phyloP scores from a whole-genome alignment of 2,113 vertebrate species.

The Lagopus muta region DNA sequence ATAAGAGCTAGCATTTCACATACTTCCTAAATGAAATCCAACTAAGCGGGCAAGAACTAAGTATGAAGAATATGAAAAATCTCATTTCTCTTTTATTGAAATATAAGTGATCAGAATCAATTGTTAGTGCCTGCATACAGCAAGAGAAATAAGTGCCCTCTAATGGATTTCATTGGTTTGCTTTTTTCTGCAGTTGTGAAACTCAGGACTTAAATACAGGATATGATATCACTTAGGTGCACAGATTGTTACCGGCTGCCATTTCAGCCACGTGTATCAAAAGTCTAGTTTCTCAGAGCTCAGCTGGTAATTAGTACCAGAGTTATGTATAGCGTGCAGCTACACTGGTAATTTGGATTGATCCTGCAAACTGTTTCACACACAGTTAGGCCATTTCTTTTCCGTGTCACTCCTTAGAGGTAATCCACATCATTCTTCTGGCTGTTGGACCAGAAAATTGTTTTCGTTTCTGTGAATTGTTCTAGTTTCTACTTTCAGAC shows the following conservation, averaged over 20 bases:
- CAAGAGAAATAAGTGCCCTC: not conserved
- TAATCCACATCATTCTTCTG: not conserved
- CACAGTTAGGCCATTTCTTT: not conserved
- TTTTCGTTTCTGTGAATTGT: not conserved
- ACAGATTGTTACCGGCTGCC: not conserved
- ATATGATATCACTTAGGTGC: not conserved
- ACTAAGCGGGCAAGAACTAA: not conserved
- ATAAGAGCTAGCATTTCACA: not conserved
- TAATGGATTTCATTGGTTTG: not conserved
- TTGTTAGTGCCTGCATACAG: not conserved
- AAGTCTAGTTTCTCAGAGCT: not conserved
- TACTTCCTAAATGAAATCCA: not conserved
- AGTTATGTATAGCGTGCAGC: not conserved
- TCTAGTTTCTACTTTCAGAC: not conserved
- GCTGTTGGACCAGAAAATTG: not conserved
- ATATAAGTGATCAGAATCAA: not conserved
- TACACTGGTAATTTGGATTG: not conserved
- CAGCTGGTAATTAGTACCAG: not conserved
- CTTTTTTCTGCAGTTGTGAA: not conserved
- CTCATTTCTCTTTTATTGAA: not conserved
- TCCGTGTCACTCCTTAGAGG: not conserved
- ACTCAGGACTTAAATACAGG: conserved; percentile 5
- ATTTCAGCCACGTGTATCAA: not conserved
- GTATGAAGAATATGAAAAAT: not conserved
- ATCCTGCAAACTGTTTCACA: not conserved